These are phyloP conservation scores for Sesia apiformis DNA, from an alignment of 2,888 invertebrate genomes.

Conservation along the genomic window DNA sequence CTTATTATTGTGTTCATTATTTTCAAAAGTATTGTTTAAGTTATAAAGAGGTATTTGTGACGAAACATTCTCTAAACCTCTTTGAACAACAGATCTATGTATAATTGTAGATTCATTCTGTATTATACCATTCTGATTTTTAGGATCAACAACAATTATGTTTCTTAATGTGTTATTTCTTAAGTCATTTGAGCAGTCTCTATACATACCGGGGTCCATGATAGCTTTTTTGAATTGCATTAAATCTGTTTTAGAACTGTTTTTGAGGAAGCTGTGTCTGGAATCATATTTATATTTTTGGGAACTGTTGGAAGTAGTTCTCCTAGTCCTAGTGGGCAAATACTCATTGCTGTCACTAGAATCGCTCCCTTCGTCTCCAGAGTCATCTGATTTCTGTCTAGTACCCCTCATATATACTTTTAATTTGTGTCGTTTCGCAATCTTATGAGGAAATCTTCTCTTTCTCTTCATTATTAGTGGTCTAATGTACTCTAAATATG, in stretches of 20 bases:
- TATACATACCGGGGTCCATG: neutral
- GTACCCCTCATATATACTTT: no score
- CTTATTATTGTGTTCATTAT: neutral
- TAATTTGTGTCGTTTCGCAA: no score
- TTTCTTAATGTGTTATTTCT: neutral
- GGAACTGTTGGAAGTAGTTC: neutral
- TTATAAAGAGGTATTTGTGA: no score
- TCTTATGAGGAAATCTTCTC: no score
- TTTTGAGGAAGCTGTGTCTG: neutral
- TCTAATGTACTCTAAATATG: no score
- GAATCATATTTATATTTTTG: neutral
- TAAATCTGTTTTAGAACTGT: neutral
- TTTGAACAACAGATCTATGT: no score
- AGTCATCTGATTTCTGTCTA: neutral
- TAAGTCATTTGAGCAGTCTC: neutral
- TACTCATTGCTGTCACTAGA: neutral
- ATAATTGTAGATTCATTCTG: no score
- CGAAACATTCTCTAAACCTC: no score
- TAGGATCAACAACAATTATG: no score
- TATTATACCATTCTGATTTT: no score
- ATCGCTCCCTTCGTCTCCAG: neutral
- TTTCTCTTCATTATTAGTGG: no score
- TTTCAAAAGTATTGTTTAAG: no score
- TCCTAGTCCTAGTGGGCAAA: neutral
- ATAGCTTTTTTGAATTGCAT: neutral